Evolutionary conservation across 2,797 vertebrate genomes (phyloP), one percentile per base, ranked within the genome.

Genomic region (Manis crassicaudata): DNA sequence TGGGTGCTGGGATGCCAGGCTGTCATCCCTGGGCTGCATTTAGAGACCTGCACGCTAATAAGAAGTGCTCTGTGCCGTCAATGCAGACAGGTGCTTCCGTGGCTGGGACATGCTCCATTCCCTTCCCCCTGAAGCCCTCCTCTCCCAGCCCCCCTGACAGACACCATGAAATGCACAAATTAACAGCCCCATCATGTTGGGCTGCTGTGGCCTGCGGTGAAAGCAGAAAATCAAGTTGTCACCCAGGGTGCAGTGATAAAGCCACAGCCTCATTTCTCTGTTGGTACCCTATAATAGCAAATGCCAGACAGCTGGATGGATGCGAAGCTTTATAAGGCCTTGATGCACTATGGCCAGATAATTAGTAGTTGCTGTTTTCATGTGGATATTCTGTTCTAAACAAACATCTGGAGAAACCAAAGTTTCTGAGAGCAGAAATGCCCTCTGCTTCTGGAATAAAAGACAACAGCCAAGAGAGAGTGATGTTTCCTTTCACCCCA

Each of bases 141-240:
- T 98, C 97, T 98, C 97, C 98, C 97, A 65, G 95, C 98, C 98
- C 97, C 98, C 98, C 98, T 99, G 99, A 99, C 99, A 99, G 99
- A 99, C 98, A 98, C 98, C 98, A 99, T 99, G 99, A 99, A 99
- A 98, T 99, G 99, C 98, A 99, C 98, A 99, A 99, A 99, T 99
- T 99, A 99, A 99, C 99, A 99, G 98, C 98, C 99, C 99, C 99
- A 99, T 99, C 99, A 99, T 99, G 99, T 99, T 98, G 98, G 98
- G 98, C 98, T 98, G 99, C 98, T 98, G 98, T 99, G 98, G 98
- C 99, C 98, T 98, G 98, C 95, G 96, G 99, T 98, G 99, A 99
- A 98, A 99, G 99, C 99, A 99, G 99, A 99, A 99, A 99, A 99
- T 99, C 98, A 99, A 99, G 99, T 99, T 99, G 99, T 99, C 99